Percentiles rank a stretch among this genome's conserved stretches.
Conservation (phyloP, 2,113 vertebrate genomes). For the Cinclus mexicanus region DNA sequence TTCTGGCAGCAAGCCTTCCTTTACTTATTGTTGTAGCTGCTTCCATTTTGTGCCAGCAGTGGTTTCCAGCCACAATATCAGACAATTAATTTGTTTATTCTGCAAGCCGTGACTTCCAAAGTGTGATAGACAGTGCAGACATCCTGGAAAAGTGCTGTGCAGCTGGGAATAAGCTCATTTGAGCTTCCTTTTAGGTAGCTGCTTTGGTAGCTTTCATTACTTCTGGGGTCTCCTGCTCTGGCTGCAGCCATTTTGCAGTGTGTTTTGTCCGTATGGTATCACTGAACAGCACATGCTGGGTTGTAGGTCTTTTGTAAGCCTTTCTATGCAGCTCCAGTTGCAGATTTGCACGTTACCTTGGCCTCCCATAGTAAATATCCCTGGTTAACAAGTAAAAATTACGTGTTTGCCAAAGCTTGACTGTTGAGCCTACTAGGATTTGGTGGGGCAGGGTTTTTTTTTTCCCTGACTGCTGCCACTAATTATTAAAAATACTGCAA, state of each 20-base stretch:
- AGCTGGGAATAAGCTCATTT: not conserved
- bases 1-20: slow-evolving; percentile 11
- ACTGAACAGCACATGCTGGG: not conserved
- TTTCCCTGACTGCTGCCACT: not conserved
- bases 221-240: not conserved
- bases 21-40: slow-evolving; percentile 33
- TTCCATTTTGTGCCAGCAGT: slow-evolving; percentile 40
- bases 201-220: not conserved
- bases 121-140: slow-evolving; percentile 27
- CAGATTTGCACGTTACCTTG: not conserved
- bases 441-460: not conserved
- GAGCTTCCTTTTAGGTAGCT: slow-evolving; percentile 18
- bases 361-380: not conserved
- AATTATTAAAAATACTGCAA: not conserved
- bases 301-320: not conserved
- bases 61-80: slow-evolving; percentile 34
- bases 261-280: not conserved
- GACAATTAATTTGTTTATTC: slow-evolving; percentile 52
- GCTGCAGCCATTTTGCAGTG: slow-evolving; percentile 9
- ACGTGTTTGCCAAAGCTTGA: not conserved
- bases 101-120: not conserved
- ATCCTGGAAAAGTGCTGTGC: slow-evolving; percentile 15
- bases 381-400: not conserved
- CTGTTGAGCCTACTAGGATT: not conserved
- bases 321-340: not conserved